Evolutionary conservation across 2,113 vertebrate genomes (phyloP).

Genomic region (Calonectris borealis): DNA sequence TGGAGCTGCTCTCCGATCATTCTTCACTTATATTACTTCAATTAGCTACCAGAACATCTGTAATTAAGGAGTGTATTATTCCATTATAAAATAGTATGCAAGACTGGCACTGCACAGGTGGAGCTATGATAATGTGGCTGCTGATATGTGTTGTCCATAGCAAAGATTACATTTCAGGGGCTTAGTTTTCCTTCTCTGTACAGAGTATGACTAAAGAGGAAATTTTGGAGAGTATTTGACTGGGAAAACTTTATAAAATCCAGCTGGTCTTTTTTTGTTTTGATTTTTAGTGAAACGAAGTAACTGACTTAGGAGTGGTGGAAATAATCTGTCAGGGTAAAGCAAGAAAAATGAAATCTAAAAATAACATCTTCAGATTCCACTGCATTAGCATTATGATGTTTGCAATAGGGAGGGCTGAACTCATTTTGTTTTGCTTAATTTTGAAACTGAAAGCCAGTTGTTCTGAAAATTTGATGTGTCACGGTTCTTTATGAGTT

Average conservation of each 20-base stretch:
- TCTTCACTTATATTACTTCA: not conserved
- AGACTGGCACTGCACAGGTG: not conserved
- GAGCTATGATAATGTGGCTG: not conserved
- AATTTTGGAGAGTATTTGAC: not conserved
- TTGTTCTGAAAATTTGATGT: not conserved
- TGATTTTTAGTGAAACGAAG: not conserved
- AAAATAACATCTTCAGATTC: not conserved
- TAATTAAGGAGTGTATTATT: not conserved
- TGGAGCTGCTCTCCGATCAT: not conserved
- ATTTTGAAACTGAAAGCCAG: not conserved
- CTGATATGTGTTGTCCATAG: not conserved
- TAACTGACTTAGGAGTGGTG: not conserved
- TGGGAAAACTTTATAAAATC: not conserved
- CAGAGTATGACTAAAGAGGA: not conserved
- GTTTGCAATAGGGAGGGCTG: not conserved
- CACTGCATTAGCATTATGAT: not conserved
- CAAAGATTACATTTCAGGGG: not conserved
- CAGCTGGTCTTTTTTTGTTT: not conserved
- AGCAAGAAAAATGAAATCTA: not conserved
- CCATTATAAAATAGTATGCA: not conserved
- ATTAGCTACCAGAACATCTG: not conserved
- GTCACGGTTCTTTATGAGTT: rapidly evolving
- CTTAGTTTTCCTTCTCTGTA: not conserved
- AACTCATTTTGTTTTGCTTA: not conserved
- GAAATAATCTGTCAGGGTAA: not conserved